Percentiles rank a stretch among this genome's conserved stretches.
phyloP scores from a whole-genome alignment of 2,113 vertebrate species.

The Pampusana beccarii region DNA sequence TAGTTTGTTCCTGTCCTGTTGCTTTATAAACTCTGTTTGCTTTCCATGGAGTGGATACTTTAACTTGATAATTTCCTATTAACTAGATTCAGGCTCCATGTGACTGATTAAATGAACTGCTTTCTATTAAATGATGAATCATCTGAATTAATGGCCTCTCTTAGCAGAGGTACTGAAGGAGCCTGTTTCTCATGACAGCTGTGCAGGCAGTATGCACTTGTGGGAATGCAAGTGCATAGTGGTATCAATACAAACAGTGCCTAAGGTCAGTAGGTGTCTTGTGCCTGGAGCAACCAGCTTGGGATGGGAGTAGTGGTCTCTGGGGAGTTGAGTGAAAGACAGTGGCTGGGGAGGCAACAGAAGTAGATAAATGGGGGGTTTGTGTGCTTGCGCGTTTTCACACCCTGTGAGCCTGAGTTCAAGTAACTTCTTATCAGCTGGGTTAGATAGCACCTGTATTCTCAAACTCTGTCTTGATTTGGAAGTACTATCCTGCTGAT shows the following conservation, averaged over 20 bases:
- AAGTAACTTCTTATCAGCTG: not conserved
- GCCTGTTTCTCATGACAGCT: not conserved
- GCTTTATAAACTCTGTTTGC: not conserved
- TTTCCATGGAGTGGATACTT: not conserved
- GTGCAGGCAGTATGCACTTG: not conserved
- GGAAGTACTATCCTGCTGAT: not conserved
- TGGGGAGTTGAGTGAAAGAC: not conserved
- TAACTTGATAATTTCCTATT: not conserved
- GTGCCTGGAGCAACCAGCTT: not conserved
- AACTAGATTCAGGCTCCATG: not conserved
- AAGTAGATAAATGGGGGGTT: not conserved
- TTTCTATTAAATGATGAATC: not conserved
- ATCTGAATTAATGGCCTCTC: constrained; percentile 1
- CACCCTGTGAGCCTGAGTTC: not conserved
- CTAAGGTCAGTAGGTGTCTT: not conserved
- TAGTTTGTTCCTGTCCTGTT: not conserved
- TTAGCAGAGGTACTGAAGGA: not conserved
- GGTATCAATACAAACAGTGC: not conserved
- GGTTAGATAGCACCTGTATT: not conserved
- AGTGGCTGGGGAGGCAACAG: not conserved
- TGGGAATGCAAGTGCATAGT: not conserved
- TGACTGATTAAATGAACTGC: constrained; percentile 1
- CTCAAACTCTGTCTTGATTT: not conserved
- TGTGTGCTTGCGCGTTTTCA: not conserved
- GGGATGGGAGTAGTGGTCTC: not conserved